These are phyloP conservation scores for Peribatodes rhomboidaria DNA, from an alignment of 2,888 invertebrate species.

Conservation along the genomic window DNA sequence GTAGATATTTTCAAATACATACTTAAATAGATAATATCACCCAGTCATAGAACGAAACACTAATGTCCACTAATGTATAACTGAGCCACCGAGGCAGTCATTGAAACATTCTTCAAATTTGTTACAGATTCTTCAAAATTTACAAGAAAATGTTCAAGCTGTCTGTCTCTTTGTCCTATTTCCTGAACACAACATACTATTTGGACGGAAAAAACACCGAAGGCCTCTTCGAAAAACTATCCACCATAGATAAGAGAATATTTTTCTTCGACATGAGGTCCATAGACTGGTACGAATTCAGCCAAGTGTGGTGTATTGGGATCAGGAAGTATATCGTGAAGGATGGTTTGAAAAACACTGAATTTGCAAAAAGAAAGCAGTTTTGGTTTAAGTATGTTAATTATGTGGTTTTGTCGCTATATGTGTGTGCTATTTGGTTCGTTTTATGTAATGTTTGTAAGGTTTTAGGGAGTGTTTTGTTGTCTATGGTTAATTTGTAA, in stretches of 20 bases:
- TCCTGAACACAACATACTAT: conserved; percentile 49
- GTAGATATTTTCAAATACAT: too few relatives aligned
- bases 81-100: too few relatives aligned
- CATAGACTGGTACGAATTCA: conserved; percentile 45
- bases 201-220: conserved; percentile 50
- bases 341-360: conserved; percentile 46
- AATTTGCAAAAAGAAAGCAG: conserved; percentile 44
- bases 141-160: conserved; percentile 51
- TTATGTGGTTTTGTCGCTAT: conserved; percentile 29
- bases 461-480: not conserved
- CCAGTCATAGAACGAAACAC: too few relatives aligned
- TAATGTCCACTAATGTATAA: too few relatives aligned
- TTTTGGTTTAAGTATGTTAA: conserved; percentile 41
- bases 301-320: conserved; percentile 48
- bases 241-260: conserved; percentile 47
- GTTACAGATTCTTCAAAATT: conserved; percentile 51
- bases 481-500: not conserved
- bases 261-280: conserved; percentile 48
- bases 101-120: too few relatives aligned
- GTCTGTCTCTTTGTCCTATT: conserved; percentile 33
- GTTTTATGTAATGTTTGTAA: conserved; percentile 1
- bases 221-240: conserved; percentile 40
- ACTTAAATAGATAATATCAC: too few relatives aligned
- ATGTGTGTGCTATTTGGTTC: conserved; percentile 19
- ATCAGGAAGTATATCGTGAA: conserved; percentile 49